These are phyloP conservation scores for Microtus ochrogaster DNA, from an alignment of 2,113 vertebrate genomes.

Conservation along the genomic window DNA sequence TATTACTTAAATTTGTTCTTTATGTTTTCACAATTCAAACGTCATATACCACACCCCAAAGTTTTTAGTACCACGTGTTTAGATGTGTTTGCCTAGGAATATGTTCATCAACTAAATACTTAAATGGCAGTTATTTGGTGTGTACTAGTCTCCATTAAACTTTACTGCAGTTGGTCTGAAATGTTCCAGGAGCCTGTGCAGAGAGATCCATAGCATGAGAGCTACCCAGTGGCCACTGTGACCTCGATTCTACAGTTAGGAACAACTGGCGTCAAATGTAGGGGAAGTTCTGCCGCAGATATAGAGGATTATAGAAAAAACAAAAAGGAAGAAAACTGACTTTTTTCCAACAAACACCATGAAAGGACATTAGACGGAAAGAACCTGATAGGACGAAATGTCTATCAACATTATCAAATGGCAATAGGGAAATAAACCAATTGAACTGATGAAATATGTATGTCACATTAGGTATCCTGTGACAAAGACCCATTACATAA, in stretches of 20 bases:
- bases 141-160: neutral
- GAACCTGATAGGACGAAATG: neutral
- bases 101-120: neutral
- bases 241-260: neutral
- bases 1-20: neutral
- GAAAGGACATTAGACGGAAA: neutral
- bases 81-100: neutral
- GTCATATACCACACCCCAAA: neutral
- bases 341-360: neutral
- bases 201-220: neutral
- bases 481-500: neutral
- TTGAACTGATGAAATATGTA: neutral
- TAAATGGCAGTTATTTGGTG: neutral
- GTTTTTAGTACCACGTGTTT: neutral
- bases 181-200: neutral
- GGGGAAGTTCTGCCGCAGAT: neutral
- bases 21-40: neutral
- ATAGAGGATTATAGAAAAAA: neutral
- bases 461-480: neutral
- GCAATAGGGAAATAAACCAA: neutral
- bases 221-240: neutral
- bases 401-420: neutral
- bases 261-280: neutral
- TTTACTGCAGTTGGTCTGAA: neutral
- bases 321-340: neutral